Conservation (phyloP, 1,140 invertebrate genomes). For the Cydia amplana region DNA sequence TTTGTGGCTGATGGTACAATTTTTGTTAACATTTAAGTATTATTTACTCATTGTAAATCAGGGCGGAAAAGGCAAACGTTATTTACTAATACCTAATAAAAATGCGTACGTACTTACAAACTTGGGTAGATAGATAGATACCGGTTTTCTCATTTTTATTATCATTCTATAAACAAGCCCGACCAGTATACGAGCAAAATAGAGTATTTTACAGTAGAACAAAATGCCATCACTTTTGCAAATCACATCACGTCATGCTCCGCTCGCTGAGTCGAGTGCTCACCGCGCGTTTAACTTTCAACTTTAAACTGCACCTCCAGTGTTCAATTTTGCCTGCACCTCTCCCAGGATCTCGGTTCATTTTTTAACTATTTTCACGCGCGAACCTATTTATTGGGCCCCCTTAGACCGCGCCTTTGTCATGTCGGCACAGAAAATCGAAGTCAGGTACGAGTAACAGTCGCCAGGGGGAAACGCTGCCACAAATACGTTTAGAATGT, state of each 20-base stretch:
- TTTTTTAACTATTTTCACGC: constrained; percentile 74
- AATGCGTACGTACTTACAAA: not conserved
- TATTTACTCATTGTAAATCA: too few species aligned
- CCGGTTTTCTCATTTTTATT: constrained; percentile 32
- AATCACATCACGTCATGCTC: constrained; percentile 55
- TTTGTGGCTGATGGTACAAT: too few species aligned
- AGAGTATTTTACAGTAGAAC: constrained; percentile 18
- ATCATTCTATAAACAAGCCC: constrained; percentile 46
- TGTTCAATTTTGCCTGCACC: constrained; percentile 55
- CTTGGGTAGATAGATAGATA: not conserved
- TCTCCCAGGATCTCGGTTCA: constrained; percentile 40
- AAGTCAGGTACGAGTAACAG: constrained; percentile 63
- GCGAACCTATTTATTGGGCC: constrained; percentile 71
- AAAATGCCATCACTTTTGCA: constrained; percentile 53
- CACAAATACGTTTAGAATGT: constrained; percentile 73
- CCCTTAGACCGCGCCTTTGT: constrained; percentile 73
- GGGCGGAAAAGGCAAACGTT: not conserved
- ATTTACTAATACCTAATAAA: not conserved
- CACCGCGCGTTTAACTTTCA: constrained; percentile 43
- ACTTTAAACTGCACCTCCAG: constrained; percentile 47
- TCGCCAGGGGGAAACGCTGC: constrained; percentile 55
- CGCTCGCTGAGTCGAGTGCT: constrained; percentile 37
- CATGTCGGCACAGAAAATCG: constrained; percentile 71
- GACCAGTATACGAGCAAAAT: constrained; percentile 34
- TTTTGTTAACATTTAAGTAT: not conserved